Base-by-base conservation (phyloP, 2,888 invertebrate genomes). In the Stenichneumon culpator region DNA sequence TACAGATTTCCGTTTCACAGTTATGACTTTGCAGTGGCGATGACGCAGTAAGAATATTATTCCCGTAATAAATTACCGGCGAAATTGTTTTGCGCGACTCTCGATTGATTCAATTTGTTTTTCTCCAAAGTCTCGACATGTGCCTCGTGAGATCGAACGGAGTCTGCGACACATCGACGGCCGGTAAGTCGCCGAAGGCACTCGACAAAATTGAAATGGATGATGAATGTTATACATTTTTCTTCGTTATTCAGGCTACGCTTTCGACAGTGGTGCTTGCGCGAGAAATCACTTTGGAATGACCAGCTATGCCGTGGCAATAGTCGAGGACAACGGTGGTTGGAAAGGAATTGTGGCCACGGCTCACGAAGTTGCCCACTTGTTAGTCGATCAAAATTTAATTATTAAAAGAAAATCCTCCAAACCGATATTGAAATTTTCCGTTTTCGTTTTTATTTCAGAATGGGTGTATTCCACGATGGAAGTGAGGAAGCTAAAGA, bases 271-370 rank as follows among this genome's bases (percentile, higher is more conserved):
- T 68, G 92, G 92, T 22, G 93, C 92, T 2, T 93, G 93, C 70
- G 87, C 90, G n/a, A 86, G 91, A 81, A 89, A 88, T 63, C 60
- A 73, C 7, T 70, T 78, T 9, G 86, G 85, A n/a, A 79, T 65
- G 78, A 86, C 84, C 9, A 88, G 92, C 11, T 90, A 92, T 80
- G 91, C 92, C 36, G 90, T 92, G 60, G 90, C 90, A 32, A 68
- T 93, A n/a, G 86, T 92, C n/a, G 92, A 93, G 77, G 93, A 93
- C 77, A 91, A 93, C 79, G 92, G 92, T 57, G 93, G 92, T 25
- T 93, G 88, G 82, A 87, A 89, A 60, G 92, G 90, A 5, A 90
- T 93, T 50, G 86, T 93, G 79, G 89, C 91, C 5, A 87, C 91
- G 16, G 90, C 92, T 79, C 93, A 93, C 68, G 93, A 93, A 89